Conservation (phyloP, 2,797 vertebrate genomes). For the Hephaestus fuliginosus region DNA sequence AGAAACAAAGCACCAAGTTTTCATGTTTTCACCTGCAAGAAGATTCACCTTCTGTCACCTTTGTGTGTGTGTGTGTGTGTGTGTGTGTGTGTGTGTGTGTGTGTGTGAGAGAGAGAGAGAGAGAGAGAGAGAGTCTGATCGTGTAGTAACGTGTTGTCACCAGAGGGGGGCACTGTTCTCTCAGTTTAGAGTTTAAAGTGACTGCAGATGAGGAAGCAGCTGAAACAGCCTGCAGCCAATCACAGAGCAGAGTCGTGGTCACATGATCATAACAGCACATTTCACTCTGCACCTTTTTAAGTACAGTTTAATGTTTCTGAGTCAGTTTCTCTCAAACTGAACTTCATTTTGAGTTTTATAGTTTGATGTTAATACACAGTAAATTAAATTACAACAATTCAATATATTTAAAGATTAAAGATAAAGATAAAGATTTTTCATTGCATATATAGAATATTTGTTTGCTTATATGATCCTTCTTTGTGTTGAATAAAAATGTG, state of each 20-base stretch:
- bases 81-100: constrained; percentile 4
- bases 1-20: too few relatives aligned
- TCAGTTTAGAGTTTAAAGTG: background rate
- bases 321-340: background rate
- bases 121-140: background rate
- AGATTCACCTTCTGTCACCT: constrained; percentile 8
- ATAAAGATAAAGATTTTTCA: too few relatives aligned
- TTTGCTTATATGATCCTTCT: too few relatives aligned
- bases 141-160: constrained; percentile 24
- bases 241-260: constrained; percentile 25
- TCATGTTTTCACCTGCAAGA: background rate
- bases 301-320: too few relatives aligned
- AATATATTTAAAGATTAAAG: too few relatives aligned
- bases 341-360: too few relatives aligned
- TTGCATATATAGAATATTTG: too few relatives aligned
- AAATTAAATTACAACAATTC: too few relatives aligned
- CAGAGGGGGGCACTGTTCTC: constrained; percentile 41
- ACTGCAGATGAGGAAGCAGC: background rate
- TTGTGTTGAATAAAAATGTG: too few relatives aligned
- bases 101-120: background rate
- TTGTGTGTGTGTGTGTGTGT: background rate
- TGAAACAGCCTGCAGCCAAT: constrained; percentile 42
- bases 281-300: background rate
- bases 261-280: constrained; percentile 13
- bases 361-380: too few relatives aligned